Evolutionary conservation across 2,113 vertebrate species (phyloP), one percentile per base, ranked within the genome.

Genomic region (Embiotoca jacksoni): DNA sequence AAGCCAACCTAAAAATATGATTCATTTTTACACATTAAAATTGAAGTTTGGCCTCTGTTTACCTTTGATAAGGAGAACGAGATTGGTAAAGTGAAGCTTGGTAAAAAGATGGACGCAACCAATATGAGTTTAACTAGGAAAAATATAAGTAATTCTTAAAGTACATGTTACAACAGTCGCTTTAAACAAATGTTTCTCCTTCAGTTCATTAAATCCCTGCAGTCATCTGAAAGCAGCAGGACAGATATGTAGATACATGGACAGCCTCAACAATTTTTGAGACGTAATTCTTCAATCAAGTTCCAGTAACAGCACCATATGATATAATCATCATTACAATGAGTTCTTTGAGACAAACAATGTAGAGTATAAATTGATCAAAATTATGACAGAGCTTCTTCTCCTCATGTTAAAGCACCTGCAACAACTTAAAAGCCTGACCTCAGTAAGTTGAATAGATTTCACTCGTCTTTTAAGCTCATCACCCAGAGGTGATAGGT

Each of bases 361-460:
- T 44, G 13, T 3, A 23, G 23, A 23, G 23, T 23, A 44, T 44
- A 13, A 44, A 44, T 44, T 11, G 13, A 11, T 44, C 41, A 44
- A 44, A 44, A 11, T 11, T 3, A 13, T 3, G 41, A 11, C 10
- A 44, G 13, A 44, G 41, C 41, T 3, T 44, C 41, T 13, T 44
- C 1, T 44, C 41, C 41, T 53, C 10, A 73, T 72, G 67, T 53
- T 16, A 49, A 16, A 53, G 39, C 86, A 80, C 58, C 63, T 78
- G 44, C 47, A 67, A 67, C 67, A 57, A 68, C 39, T 72, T 70
- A 35, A 58, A 66, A 33, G 9, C 39, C 57, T 63, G 67, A 57
- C 49, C 41, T 59, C 49, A 60, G 33, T 60, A 23, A 50, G 16
- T 7, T 32, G 5, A 58, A 61, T 57, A 1, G 14, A 73, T 61